Evolutionary conservation across 2,797 vertebrate species (phyloP).

Genomic region (Choloepus didactylus): DNA sequence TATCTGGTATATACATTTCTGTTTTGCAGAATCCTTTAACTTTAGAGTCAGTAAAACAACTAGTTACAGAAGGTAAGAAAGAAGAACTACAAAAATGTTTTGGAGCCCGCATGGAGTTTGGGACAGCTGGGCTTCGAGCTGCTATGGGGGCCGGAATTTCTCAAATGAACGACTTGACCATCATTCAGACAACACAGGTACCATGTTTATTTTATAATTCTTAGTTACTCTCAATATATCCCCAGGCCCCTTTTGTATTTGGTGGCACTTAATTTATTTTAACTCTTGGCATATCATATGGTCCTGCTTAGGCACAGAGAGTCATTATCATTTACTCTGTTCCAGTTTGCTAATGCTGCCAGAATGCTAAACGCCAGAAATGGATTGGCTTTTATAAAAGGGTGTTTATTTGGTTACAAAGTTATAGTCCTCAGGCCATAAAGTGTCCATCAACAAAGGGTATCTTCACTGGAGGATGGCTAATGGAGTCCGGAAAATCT

Average conservation of each 20-base stretch:
- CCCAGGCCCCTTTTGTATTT: neutral
- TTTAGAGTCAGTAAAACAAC: slow-evolving; percentile 88
- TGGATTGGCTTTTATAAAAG: too few species aligned
- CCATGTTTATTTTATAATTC: neutral
- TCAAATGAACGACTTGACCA: slow-evolving; percentile 97
- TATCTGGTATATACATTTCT: neutral
- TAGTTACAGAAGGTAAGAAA: slow-evolving; percentile 89
- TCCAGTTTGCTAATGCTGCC: too few species aligned
- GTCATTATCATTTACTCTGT: neutral
- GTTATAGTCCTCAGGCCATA: too few species aligned
- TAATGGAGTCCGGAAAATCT: too few species aligned
- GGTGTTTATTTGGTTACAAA: too few species aligned
- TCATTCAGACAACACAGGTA: slow-evolving; percentile 99
- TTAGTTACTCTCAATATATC: neutral
- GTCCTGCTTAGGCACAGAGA: neutral
- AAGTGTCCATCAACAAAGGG: too few species aligned
- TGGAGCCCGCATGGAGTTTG: slow-evolving; percentile 96
- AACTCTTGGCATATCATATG: neutral
- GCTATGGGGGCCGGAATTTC: slow-evolving; percentile 96
- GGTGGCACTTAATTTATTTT: neutral
- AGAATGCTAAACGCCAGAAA: too few species aligned
- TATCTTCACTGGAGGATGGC: too few species aligned
- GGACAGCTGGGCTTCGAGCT: slow-evolving; percentile 96
- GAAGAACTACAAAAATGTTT: slow-evolving; percentile 93
- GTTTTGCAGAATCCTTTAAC: slow-evolving; percentile 94